Conservation (phyloP, 2,888 invertebrate genomes). For the Amphipyra tragopoginis region DNA sequence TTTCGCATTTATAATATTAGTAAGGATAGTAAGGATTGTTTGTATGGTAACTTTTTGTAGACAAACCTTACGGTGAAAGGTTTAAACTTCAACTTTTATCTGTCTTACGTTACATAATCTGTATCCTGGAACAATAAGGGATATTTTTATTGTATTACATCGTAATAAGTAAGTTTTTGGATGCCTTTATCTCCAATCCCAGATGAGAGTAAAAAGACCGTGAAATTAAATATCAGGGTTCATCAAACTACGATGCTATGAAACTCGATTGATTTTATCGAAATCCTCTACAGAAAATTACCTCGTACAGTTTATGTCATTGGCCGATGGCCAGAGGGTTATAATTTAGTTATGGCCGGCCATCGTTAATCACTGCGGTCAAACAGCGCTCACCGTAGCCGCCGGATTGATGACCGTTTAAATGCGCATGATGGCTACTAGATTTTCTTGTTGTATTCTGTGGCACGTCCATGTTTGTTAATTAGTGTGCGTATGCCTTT, state of each 20-base stretch:
- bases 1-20: too few relatives aligned
- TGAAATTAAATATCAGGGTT: background rate
- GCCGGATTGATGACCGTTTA: slow-evolving; percentile 52
- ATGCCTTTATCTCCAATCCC: too few relatives aligned
- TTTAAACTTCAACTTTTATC: too few relatives aligned
- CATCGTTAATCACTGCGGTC: slow-evolving; percentile 58
- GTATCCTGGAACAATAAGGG: too few relatives aligned
- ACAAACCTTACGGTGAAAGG: too few relatives aligned
- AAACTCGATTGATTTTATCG: slow-evolving; percentile 21
- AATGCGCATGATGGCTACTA: slow-evolving; percentile 45
- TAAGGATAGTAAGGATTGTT: too few relatives aligned
- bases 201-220: too few relatives aligned
- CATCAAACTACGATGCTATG: background rate
- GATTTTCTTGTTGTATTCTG: slow-evolving; percentile 44
- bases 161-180: too few relatives aligned
- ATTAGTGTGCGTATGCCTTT: slow-evolving; percentile 12
- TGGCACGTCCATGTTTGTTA: slow-evolving; percentile 28
- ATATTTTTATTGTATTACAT: too few relatives aligned
- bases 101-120: too few relatives aligned
- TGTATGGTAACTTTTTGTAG: too few relatives aligned
- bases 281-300: slow-evolving; percentile 32
- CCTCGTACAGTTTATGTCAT: slow-evolving; percentile 43
- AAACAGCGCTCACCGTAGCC: slow-evolving; percentile 45
- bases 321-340: slow-evolving; percentile 53
- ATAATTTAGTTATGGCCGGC: slow-evolving; percentile 58